phyloP scores from a whole-genome alignment of 2,888 invertebrate species.

The Caradrina clavipalpis region DNA sequence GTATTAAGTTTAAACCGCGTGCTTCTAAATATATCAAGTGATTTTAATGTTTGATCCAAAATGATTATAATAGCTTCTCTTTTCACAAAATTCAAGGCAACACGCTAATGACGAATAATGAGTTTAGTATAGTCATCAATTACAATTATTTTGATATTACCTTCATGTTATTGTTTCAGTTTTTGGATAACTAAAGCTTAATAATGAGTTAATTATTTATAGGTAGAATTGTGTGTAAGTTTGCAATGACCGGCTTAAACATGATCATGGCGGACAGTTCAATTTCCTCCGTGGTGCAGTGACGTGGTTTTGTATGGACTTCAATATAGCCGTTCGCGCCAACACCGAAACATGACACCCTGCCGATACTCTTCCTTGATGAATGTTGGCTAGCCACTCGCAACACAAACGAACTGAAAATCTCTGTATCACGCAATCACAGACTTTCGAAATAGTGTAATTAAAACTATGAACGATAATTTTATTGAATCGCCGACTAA shows the following conservation, averaged over 20 bases:
- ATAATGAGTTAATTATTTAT: background rate
- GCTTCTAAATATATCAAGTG: too few relatives aligned
- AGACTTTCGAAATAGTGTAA: background rate
- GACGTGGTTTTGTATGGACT: background rate
- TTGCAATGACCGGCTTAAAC: background rate
- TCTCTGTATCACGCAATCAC: background rate
- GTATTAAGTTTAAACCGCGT: too few relatives aligned
- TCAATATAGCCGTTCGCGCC: background rate
- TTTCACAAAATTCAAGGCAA: conserved; percentile 1
- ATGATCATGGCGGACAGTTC: background rate
- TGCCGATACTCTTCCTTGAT: background rate
- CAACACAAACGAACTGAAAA: background rate
- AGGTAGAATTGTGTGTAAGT: background rate
- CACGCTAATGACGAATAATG: conserved; percentile 26
- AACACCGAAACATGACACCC: background rate
- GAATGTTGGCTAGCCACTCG: background rate
- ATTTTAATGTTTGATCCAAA: background rate
- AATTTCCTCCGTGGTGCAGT: background rate
- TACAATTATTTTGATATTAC: conserved; percentile 24
- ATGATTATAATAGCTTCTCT: background rate
- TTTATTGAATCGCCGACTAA: too few relatives aligned
- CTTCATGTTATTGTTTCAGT: background rate
- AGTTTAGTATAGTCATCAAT: conserved; percentile 18
- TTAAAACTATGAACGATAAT: too few relatives aligned
- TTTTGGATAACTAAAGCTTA: background rate